Base-by-base conservation (phyloP, 2,888 invertebrate species). In the Furcula furcula region DNA sequence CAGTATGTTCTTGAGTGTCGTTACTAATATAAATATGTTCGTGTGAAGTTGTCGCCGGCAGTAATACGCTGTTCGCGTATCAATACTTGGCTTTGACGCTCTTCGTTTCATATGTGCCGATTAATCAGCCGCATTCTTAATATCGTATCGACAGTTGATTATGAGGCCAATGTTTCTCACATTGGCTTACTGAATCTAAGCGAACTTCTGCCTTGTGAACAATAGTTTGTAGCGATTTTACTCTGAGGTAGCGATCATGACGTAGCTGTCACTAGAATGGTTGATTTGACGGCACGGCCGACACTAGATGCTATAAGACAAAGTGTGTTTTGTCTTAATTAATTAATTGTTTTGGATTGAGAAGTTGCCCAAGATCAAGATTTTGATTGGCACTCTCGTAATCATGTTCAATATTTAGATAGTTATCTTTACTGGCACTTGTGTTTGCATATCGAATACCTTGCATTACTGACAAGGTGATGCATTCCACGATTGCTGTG, bases 371-470 rank as follows among this genome's bases (percentile, higher is more conserved):
- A 75, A 78, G 61, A 71, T 62, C 50, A 57, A 71, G 62, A 71
- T 76, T 80, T 76, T 72, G 78, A 81, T 83, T 75, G 77, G 75
- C 74, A 76, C 52, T 54, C 57, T 58, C 50, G 62, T 69, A 67
- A 63, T 68, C 63, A 72, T 71, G 65, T 43, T 53, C 57, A 70
- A 66, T 65, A 62, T 65, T 74, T 65, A 67, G 60, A 57, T 63
- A 69, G 63, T 72, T 72, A 69, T 66, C 67, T 72, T 68, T 60
- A 63, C 75, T 79, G 80, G 79, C 79, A 76, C 50, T 33, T 33
- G 29, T 29, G 37, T 26, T 40, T 33, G 40, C 40, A 46, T 45
- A 48, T 48, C 49, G 46, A 61, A 66, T 65, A 61, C 54, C 48
- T n/a, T 46, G 51, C 72, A 75, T 79, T 60, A 60, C 55, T 61